Percentiles rank a stretch among this genome's conserved stretches.
These are phyloP conservation scores for Pseudotriccus pelzelni DNA, from an alignment of 2,797 vertebrate species.

Conservation along the genomic window DNA sequence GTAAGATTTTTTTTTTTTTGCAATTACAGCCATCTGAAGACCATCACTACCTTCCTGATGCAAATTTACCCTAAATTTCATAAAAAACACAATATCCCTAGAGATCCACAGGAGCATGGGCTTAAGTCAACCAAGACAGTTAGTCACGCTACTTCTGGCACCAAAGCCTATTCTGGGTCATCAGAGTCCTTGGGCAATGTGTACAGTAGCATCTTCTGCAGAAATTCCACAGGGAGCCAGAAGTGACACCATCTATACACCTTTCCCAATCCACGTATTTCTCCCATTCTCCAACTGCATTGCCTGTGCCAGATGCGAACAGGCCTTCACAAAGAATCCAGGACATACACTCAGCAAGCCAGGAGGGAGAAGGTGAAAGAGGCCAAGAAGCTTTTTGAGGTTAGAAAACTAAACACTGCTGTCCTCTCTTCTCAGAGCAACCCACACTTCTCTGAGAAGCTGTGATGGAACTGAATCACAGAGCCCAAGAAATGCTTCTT, in stretches of 20 bases:
- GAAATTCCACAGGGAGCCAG: not conserved
- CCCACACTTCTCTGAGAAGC: not conserved
- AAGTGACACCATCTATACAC: not conserved
- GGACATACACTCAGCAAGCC: not conserved
- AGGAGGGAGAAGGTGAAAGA: not conserved
- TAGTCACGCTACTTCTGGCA: not conserved
- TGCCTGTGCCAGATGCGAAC: not conserved
- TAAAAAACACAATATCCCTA: not conserved
- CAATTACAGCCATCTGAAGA: not conserved
- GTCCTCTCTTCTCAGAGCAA: not conserved
- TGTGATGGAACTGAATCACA: not conserved
- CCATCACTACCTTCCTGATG: not conserved
- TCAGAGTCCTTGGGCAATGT: not conserved
- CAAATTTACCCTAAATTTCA: not conserved
- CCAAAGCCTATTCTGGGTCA: not conserved
- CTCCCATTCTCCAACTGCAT: not conserved
- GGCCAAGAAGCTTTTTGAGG: not conserved
- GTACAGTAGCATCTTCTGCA: rapidly evolving
- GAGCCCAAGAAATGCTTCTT: not conserved
- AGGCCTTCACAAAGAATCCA: not conserved
- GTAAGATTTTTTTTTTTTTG: not conserved
- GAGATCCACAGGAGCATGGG: rapidly evolving
- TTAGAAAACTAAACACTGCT: not conserved
- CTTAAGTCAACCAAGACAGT: not conserved
- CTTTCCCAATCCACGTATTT: not conserved